phyloP scores from a whole-genome alignment of 92 coral and sea anemone species.

The Epizoanthus scotinus region DNA sequence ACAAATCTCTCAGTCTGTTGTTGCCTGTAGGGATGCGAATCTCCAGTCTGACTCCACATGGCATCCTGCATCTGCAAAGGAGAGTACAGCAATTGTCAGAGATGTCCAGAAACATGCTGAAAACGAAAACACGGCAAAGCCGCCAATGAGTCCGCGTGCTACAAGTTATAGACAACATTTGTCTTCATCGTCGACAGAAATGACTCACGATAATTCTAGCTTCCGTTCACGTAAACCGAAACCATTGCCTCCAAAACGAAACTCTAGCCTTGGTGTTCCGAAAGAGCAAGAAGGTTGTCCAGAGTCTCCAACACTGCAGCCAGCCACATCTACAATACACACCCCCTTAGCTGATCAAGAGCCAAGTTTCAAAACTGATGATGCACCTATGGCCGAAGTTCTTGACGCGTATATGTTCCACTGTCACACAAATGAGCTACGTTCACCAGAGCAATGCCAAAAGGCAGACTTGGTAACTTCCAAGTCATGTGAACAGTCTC shows the following conservation, averaged over 20 bases:
- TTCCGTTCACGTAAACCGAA: slow-evolving; percentile 24
- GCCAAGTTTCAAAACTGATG: background rate
- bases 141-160: background rate
- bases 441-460: background rate
- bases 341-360: too few species aligned
- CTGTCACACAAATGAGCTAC: background rate
- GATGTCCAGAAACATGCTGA: too few species aligned
- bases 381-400: background rate
- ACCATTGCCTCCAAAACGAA: slow-evolving; percentile 37
- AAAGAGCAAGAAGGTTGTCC: background rate
- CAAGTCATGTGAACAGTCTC: background rate
- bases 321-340: too few species aligned
- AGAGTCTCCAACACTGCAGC: background rate
- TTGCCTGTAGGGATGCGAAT: too few species aligned
- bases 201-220: background rate
- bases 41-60: too few species aligned
- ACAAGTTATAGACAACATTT: background rate
- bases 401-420: background rate
- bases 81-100: too few species aligned
- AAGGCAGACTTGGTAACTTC: background rate
- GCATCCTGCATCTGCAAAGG: too few species aligned
- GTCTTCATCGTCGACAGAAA: background rate
- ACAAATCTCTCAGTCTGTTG: too few species aligned
- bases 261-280: slow-evolving; percentile 27
- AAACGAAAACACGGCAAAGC: background rate